Percentiles rank a stretch among this genome's conserved stretches.
Conservation (phyloP, 2,113 vertebrate species). For the Carettochelys insculpta region DNA sequence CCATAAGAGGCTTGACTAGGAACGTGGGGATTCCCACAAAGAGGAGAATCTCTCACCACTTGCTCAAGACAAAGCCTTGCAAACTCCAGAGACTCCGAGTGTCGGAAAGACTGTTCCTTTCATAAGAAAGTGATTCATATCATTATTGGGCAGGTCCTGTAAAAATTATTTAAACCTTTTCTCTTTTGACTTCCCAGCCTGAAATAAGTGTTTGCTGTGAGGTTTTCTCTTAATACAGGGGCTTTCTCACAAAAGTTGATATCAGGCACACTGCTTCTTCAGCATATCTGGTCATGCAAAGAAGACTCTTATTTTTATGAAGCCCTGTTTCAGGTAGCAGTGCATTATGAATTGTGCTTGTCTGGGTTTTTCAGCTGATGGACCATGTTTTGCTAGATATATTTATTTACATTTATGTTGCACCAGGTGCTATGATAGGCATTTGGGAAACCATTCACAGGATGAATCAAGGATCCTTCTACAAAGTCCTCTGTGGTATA, state of each 20-base stretch:
- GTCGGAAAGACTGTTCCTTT: background rate
- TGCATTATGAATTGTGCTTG: background rate
- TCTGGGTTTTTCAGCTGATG: background rate
- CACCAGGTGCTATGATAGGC: too few relatives aligned
- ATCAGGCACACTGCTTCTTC: too few relatives aligned
- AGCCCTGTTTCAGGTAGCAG: background rate
- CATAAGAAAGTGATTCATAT: background rate
- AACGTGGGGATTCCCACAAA: background rate
- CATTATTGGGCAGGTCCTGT: background rate
- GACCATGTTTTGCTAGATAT: background rate
- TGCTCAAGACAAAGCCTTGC: background rate
- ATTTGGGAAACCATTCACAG: too few relatives aligned
- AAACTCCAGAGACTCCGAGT: background rate
- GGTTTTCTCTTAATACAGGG: background rate
- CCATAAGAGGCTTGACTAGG: background rate
- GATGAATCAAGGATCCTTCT: too few relatives aligned
- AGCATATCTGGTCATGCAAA: background rate
- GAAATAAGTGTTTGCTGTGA: background rate
- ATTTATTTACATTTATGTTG: too few relatives aligned
- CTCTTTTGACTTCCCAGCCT: background rate
- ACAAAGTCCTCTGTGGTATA: too few relatives aligned
- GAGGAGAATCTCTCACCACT: background rate
- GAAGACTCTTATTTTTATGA: background rate
- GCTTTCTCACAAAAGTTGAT: too few relatives aligned
- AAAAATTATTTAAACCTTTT: background rate